Evolutionary conservation across 2,888 invertebrate species (phyloP), one percentile per base, ranked within the genome.

Genomic region (Zaprionus bogoriensis): DNA sequence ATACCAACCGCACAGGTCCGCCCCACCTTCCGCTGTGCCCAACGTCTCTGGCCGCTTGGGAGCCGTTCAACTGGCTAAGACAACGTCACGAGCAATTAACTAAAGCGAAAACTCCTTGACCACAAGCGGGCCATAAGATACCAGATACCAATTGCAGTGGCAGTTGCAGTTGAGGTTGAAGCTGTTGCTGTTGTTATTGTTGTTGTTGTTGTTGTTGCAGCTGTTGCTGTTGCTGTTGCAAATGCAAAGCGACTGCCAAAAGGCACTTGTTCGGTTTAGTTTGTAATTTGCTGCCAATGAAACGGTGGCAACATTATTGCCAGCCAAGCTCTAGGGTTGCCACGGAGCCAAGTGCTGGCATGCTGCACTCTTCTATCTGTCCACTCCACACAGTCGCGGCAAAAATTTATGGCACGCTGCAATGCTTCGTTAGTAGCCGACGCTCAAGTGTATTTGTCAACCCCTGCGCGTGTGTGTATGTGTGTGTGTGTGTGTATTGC

Each of bases 41-140:
- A 12, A 1, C 9, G 5, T n/a, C 32, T 32, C 9, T 32, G 25
- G 46, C 30, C 10, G 7, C 30, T n/a, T 4, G 42, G 39, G 28
- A 44, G 72, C 23, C 54, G 57, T 42, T 58, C 45, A 42, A 57
- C 62, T 68, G 63, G 62, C 77, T 63, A 62, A 77, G 74, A 59
- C 77, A 82, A 65, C 79, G 86, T 85, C 83, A 85, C 79, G 83
- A 79, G 86, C 86, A 79, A 79, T 85, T 79, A 79, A 79, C 79
- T 76, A 67, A 76, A 80, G 83, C 79, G 83, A 79, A 68, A 79
- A 82, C 76, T 79, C 83, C 83, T 79, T 82, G 79, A 83, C 86
- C 80, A 85, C 80, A 79, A 54, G 54, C 65, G 30, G 57, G 61
- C 61, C 63, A 55, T 39, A 39, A 53, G 48, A 48, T 36, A 57